A percentile compares a stretch with the other conserved stretches of the same genome.
phyloP scores from a whole-genome alignment of 2,888 invertebrate genomes.

The Dorcus hopei region DNA sequence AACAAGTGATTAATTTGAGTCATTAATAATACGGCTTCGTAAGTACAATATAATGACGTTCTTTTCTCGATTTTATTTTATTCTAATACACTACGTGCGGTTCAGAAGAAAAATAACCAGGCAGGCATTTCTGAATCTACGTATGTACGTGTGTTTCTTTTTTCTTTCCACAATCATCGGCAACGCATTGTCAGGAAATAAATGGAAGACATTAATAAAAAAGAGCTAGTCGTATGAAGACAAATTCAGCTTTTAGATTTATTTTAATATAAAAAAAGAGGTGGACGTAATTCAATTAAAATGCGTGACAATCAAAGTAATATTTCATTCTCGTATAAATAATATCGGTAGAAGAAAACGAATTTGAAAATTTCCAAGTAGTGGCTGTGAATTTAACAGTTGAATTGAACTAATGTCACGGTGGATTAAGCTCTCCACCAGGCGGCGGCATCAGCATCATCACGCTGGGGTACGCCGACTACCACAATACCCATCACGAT shows the following conservation, averaged over 20 bases:
- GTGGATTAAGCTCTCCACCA: constrained; percentile 17
- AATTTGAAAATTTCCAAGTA: constrained; percentile 15
- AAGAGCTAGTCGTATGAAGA: too few relatives aligned
- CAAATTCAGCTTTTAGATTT: too few relatives aligned
- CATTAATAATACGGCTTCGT: constrained; percentile 13
- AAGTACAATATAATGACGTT: too few relatives aligned
- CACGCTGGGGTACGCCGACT: constrained; percentile 16
- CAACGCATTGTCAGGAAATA: too few relatives aligned
- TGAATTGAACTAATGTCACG: constrained; percentile 19
- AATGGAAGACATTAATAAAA: too few relatives aligned
- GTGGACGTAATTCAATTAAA: constrained; percentile 4
- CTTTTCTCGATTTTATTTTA: too few relatives aligned
- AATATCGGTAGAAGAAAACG: constrained; percentile 9
- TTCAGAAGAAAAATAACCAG: too few relatives aligned
- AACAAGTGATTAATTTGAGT: constrained; percentile 21
- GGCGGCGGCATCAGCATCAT: constrained; percentile 11
- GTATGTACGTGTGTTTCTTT: too few relatives aligned
- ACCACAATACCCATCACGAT: constrained; percentile 18
- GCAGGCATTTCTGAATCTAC: too few relatives aligned
- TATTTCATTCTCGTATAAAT: constrained; percentile 8
- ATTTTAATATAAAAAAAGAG: too few relatives aligned
- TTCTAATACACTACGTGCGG: too few relatives aligned
- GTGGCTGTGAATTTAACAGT: constrained; percentile 17
- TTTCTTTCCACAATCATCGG: too few relatives aligned
- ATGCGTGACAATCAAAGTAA: constrained; percentile 1